Base-by-base conservation (phyloP, 2,113 vertebrate genomes). In the Ramphastos sulfuratus region DNA sequence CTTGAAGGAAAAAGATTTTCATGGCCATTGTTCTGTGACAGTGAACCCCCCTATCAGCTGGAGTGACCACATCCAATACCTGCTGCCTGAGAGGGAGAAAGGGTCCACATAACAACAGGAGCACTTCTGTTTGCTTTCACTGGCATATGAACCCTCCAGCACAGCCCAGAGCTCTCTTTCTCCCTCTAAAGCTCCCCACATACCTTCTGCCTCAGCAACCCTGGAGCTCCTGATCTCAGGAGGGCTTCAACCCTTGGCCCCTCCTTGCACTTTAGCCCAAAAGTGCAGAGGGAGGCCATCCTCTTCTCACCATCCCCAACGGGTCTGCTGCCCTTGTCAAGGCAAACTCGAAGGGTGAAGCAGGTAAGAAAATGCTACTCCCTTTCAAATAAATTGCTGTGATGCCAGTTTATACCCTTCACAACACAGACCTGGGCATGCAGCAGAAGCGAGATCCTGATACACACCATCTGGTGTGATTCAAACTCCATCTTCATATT, bases 261-360 rank as follows among this genome's bases (percentile, higher is more conserved):
- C 5, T 16, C 56, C 11, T 6, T 8, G 39, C 0, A 0, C 13
- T 30, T 0, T 0, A 67, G 30, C 25, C 48, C 52, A 42, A 35
- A 59, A 27, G 16, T 0, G 0, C 35, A 42, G 17, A 50, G 4
- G 15, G 2, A 75, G 8, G 4, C 23, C 56, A 31, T 17, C n/a
- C 25, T 59, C 14, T 59, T 23, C 37, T 52, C 59, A 17, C 23
- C 39, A 44, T 4, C 75, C 27, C 17, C 2, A 1, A 6, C 11
- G 5, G 11, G 7, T 59, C 59, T 70, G 16, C 60, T 37, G 30
- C 9, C 10, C 20, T 63, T 17, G 0, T 3, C 17, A 70, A 21
- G 4, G 24, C 39, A 75, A 9, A 55, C 27, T 16, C 6, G 2
- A 10, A 54, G 12, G 15, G 28, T 12, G 7, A 79, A 30, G 12